Evolutionary conservation across 2,888 invertebrate species (phyloP), one percentile per base, ranked within the genome.

Genomic region (Selenia dentaria): DNA sequence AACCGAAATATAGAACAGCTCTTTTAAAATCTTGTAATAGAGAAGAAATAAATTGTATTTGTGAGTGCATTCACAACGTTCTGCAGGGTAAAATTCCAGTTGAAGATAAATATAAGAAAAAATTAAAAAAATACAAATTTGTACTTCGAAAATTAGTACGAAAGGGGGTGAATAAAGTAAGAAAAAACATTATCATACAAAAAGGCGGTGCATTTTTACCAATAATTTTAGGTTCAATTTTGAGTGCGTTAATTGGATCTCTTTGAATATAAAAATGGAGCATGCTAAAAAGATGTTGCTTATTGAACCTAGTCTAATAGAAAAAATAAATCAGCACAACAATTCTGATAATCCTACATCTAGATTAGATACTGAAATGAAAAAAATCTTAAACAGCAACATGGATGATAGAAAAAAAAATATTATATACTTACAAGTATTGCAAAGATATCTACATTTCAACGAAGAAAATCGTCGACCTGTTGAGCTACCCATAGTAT

Each of bases 381-480:
- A 59, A 38, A 57, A 42, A 46, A 57, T 46, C 32, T 40, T 46
- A 6, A 46, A 40, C 9, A 46, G 39, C 24, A 16, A 46, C 25
- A 36, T 40, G 4, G 44, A 59, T 4, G 62, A 62, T 40, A 48
- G 57, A 37, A 51, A 57, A 43, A 62, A 64, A 32, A 58, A 58
- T 24, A 38, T 53, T 31, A 14, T 39, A 39, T 62, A 65, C 32
- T 41, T 60, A 37, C 60, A 62, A 59, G 44, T 47, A 22, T 14
- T 65, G 14, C 61, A 58, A 40, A 50, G 62, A 46, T 65, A 57
- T 42, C 35, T 62, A 28, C 40, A 62, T 34, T 59, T 62, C 27
- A 43, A 25, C 18, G 45, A 40, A 25, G 26, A 57, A 53, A 51
- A 48, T 26, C 45, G 60, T 1, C 46, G 11, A 40, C 46, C 46